Evolutionary conservation across 2,797 vertebrate species (phyloP), one percentile per base, ranked within the genome.

Genomic region (Mus caroli): DNA sequence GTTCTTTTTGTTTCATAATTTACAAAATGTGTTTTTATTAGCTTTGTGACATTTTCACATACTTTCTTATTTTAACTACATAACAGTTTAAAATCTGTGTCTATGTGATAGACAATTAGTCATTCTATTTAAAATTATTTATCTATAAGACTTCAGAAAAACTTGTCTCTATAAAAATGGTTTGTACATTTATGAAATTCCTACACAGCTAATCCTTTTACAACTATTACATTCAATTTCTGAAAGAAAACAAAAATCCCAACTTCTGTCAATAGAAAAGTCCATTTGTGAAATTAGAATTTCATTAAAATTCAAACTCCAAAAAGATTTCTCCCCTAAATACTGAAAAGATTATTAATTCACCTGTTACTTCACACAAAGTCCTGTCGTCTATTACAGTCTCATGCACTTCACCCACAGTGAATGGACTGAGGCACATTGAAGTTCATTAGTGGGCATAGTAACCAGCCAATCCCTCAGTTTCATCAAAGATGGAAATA

Each of bases 101-200:
- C 80, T 90, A 43, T 28, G 73, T 43, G 69, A 56, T 12, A 56
- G 64, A 54, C 22, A 75, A 43, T 13, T 58, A 54, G 37, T 71
- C 34, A 71, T 84, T 4, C 12, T 67, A 26, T 71, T 86, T 92
- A 86, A 95, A 93, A 92, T 46, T 13, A 2, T 92, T 84, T 88
- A 80, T 91, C 37, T 83, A 22, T 9, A 60, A 22, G 52, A 91
- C 86, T 90, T 71, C 22, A 96, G 88, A 19, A 62, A 60, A 83
- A 83, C 26, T 43, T 62, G 24, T 88, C 90, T 92, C 82, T 91
- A 95, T 40, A 56, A 96, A 88, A 96, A 86, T 87, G 11, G 67
- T 83, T 64, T 76, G 11, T 40, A 67, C 1, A 75, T 91, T 4
- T 12, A 94, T 85, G 67, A n/a, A 76, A 93, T 69, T 46, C 54